Percentiles rank a stretch among this genome's conserved stretches.
These are phyloP conservation scores for Diarsia rubi DNA, from an alignment of 2,888 invertebrate species.

Conservation along the genomic window DNA sequence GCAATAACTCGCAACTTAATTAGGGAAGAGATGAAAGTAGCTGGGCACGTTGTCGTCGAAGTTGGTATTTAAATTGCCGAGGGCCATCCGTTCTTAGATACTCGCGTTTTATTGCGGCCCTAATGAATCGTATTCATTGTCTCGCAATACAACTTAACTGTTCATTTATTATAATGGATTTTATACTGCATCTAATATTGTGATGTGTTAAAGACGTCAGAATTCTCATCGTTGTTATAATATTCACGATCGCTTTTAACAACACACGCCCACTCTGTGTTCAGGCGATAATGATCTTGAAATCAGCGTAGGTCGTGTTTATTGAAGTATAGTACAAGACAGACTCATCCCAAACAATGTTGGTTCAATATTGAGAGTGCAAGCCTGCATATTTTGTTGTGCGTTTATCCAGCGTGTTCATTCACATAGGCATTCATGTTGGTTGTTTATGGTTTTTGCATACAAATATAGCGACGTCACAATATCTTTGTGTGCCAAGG, in stretches of 20 bases:
- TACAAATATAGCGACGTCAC: slow-evolving; percentile 41
- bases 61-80: slow-evolving; percentile 78
- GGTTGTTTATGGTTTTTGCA: slow-evolving; percentile 47
- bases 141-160: slow-evolving; percentile 81
- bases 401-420: slow-evolving; percentile 32
- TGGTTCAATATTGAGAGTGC: slow-evolving; percentile 61
- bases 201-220: slow-evolving; percentile 71
- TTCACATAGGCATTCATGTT: slow-evolving; percentile 38
- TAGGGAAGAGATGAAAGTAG: slow-evolving; percentile 79
- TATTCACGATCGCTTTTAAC: slow-evolving; percentile 85
- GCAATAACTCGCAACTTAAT: slow-evolving; percentile 81
- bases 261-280: slow-evolving; percentile 80
- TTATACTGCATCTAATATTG: slow-evolving; percentile 75
- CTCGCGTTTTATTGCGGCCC: slow-evolving; percentile 80
- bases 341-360: slow-evolving; percentile 71
- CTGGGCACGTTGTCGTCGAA: slow-evolving; percentile 74
- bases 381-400: slow-evolving; percentile 60
- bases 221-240: slow-evolving; percentile 79
- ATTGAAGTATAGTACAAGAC: slow-evolving; percentile 73
- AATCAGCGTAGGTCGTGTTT: slow-evolving; percentile 87
- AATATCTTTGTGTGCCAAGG: slow-evolving; percentile 70
- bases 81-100: slow-evolving; percentile 73
- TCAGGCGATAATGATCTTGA: slow-evolving; percentile 87
- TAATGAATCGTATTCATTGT: slow-evolving; percentile 85
- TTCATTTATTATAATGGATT: slow-evolving; percentile 80